Percentiles rank a stretch among this genome's conserved stretches.
Evolutionary conservation across 2,113 vertebrate species (phyloP).

Genomic region (Tenebrosternarchus preto): DNA sequence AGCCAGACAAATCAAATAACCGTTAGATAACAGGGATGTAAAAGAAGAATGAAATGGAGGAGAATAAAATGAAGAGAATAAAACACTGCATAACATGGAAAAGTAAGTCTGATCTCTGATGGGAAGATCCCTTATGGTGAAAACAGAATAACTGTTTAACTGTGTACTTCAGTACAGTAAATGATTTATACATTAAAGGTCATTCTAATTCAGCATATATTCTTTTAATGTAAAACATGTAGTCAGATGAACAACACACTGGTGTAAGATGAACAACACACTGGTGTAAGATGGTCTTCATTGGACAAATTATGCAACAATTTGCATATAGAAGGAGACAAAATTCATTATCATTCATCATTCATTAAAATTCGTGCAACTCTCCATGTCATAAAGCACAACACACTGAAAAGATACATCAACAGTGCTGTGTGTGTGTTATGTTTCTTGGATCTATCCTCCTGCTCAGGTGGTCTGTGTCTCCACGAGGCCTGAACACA

Average conservation of each 20-base stretch:
- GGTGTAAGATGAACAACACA: neutral
- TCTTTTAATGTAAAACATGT: neutral
- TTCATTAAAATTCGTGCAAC: too few relatives aligned
- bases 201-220: neutral
- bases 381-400: neutral
- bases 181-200: neutral
- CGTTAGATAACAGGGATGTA: too few relatives aligned
- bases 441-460: slow-evolving; percentile 29
- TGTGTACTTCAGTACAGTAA: neutral
- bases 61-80: too few relatives aligned
- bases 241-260: neutral
- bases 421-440: slow-evolving; percentile 5
- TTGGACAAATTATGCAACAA: slow-evolving; percentile 16
- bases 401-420: neutral
- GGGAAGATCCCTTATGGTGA: neutral
- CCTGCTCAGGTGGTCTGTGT: slow-evolving; percentile 41
- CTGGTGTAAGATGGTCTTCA: neutral
- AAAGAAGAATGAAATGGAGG: too few relatives aligned
- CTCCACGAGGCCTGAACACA: neutral
- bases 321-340: neutral
- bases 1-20: neutral
- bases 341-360: neutral
- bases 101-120: too few relatives aligned
- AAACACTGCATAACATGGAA: too few relatives aligned
- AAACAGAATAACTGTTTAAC: neutral